Conservation (phyloP, 2,113 vertebrate genomes). For the Ariopsis seemanni region DNA sequence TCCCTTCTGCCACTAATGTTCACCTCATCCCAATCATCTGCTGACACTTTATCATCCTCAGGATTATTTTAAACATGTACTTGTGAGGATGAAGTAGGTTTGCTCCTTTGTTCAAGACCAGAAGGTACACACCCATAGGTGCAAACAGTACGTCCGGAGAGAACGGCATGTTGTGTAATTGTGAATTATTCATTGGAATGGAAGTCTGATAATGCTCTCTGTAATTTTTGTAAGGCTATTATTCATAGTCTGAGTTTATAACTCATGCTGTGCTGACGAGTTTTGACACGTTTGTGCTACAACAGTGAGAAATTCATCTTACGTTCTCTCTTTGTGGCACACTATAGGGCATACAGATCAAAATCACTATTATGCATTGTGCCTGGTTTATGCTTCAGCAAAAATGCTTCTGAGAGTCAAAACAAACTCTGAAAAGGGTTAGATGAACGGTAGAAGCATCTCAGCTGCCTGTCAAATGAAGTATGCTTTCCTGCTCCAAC, state of each 20-base stretch:
- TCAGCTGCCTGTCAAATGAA: background rate
- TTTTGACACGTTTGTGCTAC: conserved; percentile 42
- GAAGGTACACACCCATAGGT: background rate
- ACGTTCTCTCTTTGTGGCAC: background rate
- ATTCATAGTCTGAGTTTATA: conserved; percentile 25
- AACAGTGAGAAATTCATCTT: background rate
- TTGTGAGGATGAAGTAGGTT: background rate
- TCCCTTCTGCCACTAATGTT: background rate
- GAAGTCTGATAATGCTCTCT: background rate
- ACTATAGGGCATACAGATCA: background rate
- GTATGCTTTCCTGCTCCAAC: background rate
- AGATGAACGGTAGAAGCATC: background rate
- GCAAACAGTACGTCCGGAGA: background rate
- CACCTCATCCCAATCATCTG: background rate
- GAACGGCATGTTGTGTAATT: background rate
- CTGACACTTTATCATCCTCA: background rate
- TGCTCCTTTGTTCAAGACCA: background rate
- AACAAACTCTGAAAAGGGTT: background rate
- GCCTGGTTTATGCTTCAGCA: conserved; percentile 4
- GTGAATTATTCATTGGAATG: conserved; percentile 26
- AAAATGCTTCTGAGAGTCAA: background rate
- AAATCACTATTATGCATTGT: background rate
- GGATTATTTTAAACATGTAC: background rate
- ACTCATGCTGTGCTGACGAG: conserved; percentile 24
- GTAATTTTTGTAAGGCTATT: background rate